Percentiles rank a stretch among this genome's conserved stretches.
These are phyloP conservation scores for Dinothrombium tinctorium DNA, from an alignment of 1,140 invertebrate species.

Conservation along the genomic window DNA sequence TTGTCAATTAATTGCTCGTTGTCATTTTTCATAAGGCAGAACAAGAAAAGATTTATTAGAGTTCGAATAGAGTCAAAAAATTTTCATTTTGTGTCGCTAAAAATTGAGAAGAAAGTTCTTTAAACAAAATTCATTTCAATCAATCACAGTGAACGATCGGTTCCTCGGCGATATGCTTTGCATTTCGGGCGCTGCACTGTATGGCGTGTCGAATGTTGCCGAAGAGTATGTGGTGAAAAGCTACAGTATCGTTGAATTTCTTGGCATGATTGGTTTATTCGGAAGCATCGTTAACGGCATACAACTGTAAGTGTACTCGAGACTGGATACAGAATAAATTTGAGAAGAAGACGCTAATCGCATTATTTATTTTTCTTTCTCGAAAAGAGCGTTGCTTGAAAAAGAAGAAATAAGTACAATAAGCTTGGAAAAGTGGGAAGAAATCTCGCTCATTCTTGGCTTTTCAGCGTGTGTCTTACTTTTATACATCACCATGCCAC, in stretches of 20 bases:
- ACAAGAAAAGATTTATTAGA: no score
- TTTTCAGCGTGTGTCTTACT: conserved; percentile 40
- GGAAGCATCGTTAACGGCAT: conserved; percentile 48
- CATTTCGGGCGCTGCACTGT: conserved; percentile 49
- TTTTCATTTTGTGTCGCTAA: no score
- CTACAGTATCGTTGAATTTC: conserved; percentile 45
- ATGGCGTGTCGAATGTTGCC: conserved; percentile 52
- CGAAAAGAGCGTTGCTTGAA: conserved; percentile 29
- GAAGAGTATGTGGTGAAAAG: conserved; percentile 60
- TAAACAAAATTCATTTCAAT: conserved; percentile 10
- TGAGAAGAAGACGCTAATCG: background rate
- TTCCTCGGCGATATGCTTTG: conserved; percentile 60
- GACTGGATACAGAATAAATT: background rate
- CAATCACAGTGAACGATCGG: conserved; percentile 40
- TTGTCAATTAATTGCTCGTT: no score
- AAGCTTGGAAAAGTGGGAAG: conserved; percentile 1
- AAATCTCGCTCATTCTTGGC: conserved; percentile 30
- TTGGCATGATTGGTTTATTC: conserved; percentile 61
- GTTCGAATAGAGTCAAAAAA: no score
- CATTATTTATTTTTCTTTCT: background rate
- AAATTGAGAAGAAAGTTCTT: no score
- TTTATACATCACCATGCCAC: conserved; percentile 47
- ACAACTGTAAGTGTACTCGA: conserved; percentile 41
- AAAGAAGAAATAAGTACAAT: conserved; percentile 20
- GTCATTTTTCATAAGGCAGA: no score